Evolutionary conservation across 2,888 invertebrate genomes (phyloP), one percentile per base, ranked within the genome.

Genomic region (Kryphioiulus occultus): DNA sequence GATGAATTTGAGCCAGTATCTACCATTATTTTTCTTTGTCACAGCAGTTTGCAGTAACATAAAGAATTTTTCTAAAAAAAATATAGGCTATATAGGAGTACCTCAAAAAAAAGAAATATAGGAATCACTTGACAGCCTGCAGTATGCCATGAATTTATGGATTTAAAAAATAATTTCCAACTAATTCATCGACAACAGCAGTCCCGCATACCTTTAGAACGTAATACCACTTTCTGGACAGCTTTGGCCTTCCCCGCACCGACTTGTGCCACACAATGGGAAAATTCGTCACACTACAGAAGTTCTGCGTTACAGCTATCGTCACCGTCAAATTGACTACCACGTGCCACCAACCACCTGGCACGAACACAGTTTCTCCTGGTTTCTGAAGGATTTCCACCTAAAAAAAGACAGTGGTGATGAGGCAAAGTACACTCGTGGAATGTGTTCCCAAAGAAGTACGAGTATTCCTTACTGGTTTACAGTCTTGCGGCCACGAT

Each of bases 311-410:
- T 22, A 99, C 96, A 17, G 99, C 99, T 85, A 99, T 95, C 0
- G 99, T 99, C 89, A 96, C 95, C 91, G 99, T 98, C 89, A 99
- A 93, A 92, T 99, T 99, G 44, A 99, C 93, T 19, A 99, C 99
- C 30, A 99, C 99, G 92, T 99, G 99, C 99, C 99, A 99, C 99
- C 99, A 99, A 15, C 99, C 99, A 26, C 98, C 98, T 15, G 99
- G 99, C 88, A 99, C 98, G 93, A 98, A 99, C 44, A 99, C 98
- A 4, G 99, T 99, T 92, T 99, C 99, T 30, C 99, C 99, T 19
- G 99, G 98, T 90, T 95, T 94, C 92, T 99, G 99, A 7, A 99
- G 93, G 90, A 99, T 96, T 93, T 99, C 99, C 89, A 98, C 94
- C 94, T 96, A 92, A 47, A 85, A n/a, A 19, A 68, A 44, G 35